Evolutionary conservation across 2,113 vertebrate genomes (phyloP).

Genomic region (Ailurus styani): DNA sequence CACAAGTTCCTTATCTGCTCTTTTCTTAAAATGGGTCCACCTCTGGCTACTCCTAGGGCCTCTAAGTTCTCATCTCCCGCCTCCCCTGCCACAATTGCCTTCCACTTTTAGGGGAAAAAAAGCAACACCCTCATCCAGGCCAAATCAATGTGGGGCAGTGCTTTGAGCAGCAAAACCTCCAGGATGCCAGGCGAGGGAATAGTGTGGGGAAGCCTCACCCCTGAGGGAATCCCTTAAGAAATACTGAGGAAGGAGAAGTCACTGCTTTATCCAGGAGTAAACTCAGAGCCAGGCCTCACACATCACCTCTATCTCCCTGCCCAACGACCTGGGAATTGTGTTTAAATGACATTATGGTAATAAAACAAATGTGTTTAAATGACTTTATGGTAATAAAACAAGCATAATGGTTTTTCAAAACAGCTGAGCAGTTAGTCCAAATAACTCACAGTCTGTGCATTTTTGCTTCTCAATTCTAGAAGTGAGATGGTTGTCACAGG

Average conservation of each 20-base stretch:
- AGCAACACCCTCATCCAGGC: background rate
- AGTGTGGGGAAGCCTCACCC: background rate
- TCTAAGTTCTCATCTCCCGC: background rate
- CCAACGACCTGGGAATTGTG: background rate
- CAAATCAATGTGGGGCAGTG: background rate
- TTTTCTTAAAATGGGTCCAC: background rate
- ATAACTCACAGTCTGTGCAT: background rate
- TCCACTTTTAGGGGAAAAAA: background rate
- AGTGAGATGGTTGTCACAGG: background rate
- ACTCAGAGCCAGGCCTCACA: too few relatives aligned
- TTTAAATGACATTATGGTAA: background rate
- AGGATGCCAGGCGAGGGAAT: background rate
- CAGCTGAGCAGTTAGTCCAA: conserved; percentile 26
- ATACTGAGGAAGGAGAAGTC: background rate
- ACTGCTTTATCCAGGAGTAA: background rate
- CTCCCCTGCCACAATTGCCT: background rate
- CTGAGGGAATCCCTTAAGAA: background rate
- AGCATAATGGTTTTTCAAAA: conserved; percentile 4
- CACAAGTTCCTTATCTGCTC: background rate
- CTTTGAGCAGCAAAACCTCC: background rate
- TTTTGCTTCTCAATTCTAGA: conserved; percentile 29
- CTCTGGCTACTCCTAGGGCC: background rate
- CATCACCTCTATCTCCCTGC: background rate
- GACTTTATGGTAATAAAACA: conserved; percentile 4
- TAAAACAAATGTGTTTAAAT: background rate